Evolutionary conservation across 1,140 invertebrate genomes (phyloP).

Genomic region (Drosophila sproati): DNA sequence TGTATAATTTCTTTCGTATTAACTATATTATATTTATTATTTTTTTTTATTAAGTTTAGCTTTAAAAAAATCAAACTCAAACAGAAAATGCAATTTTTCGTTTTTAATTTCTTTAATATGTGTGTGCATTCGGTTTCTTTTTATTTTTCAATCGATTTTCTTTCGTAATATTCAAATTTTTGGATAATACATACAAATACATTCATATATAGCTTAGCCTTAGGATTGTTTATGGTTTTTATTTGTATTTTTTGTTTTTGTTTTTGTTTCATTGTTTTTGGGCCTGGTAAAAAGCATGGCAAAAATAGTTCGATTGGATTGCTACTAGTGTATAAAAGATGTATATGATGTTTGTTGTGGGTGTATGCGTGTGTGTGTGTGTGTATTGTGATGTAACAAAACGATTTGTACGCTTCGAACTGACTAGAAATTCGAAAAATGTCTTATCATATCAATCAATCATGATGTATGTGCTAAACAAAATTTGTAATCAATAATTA

Average conservation of each 20-base stretch:
- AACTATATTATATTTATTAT: constrained; percentile 47
- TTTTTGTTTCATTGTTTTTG: constrained; percentile 17
- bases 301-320: constrained; percentile 56
- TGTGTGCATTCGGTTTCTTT: constrained; percentile 23
- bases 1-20: constrained; percentile 40
- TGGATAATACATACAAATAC: constrained; percentile 72
- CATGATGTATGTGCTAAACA: constrained; percentile 39
- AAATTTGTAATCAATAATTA: constrained; percentile 35
- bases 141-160: neutral
- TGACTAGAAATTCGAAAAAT: constrained; percentile 70
- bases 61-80: constrained; percentile 26
- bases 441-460: constrained; percentile 41
- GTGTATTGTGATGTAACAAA: constrained; percentile 56
- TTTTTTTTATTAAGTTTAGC: constrained; percentile 32
- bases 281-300: constrained; percentile 59
- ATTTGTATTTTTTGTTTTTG: constrained; percentile 19
- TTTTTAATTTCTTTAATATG: constrained; percentile 15
- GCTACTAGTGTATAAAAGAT: constrained; percentile 60
- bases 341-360: constrained; percentile 32
- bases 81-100: constrained; percentile 35
- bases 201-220: constrained; percentile 66
- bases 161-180: constrained; percentile 23
- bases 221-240: constrained; percentile 54
- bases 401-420: constrained; percentile 66
- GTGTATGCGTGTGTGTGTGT: constrained; percentile 45